These are phyloP conservation scores for Erithacus rubecula DNA, from an alignment of 2,797 vertebrate genomes.

Conservation along the genomic window DNA sequence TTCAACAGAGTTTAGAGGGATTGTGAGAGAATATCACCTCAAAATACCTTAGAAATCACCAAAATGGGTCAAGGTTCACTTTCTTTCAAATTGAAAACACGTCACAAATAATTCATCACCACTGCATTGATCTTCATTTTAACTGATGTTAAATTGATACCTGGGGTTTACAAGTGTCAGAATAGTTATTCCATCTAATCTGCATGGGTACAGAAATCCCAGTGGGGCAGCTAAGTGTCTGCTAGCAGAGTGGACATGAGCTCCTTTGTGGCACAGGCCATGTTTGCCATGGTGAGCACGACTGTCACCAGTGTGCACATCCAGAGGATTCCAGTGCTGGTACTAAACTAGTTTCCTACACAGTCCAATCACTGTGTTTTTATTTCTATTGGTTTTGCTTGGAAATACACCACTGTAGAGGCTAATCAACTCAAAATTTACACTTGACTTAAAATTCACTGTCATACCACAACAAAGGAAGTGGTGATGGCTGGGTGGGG, in stretches of 20 bases:
- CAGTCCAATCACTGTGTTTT: background rate
- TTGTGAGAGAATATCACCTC: background rate
- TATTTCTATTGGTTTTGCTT: background rate
- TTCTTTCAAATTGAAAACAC: background rate
- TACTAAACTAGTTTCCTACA: background rate
- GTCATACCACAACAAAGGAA: background rate
- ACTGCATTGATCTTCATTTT: background rate
- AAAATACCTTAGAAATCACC: background rate
- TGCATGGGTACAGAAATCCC: background rate
- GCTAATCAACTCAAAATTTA: background rate
- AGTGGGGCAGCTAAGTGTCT: background rate
- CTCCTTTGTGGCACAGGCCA: background rate
- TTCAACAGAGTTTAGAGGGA: background rate
- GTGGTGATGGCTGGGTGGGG: background rate
- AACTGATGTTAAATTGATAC: background rate
- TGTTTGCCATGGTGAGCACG: fast-evolving
- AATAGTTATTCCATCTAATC: background rate
- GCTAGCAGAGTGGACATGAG: background rate
- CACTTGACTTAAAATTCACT: background rate
- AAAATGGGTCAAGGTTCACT: background rate
- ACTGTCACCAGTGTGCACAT: background rate
- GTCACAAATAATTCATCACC: background rate
- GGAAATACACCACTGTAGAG: background rate
- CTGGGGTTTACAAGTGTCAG: background rate
- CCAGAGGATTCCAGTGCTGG: background rate